Evolutionary conservation across 2,797 vertebrate species (phyloP).

Genomic region (Picus viridis): DNA sequence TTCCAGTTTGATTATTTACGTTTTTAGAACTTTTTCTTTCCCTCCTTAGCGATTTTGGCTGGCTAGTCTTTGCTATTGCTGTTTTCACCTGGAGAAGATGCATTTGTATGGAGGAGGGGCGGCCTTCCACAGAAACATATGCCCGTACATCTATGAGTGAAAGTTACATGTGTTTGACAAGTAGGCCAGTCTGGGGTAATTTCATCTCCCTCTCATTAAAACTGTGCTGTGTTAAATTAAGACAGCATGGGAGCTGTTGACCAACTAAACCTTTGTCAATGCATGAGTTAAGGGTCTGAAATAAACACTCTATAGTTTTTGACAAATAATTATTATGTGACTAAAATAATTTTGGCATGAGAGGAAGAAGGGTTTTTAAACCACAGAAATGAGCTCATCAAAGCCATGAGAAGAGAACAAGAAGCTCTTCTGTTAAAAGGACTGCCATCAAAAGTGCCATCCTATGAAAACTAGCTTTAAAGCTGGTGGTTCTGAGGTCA

Average conservation of each 20-base stretch:
- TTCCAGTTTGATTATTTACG: not conserved
- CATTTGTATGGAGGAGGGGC: not conserved
- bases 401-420: not conserved
- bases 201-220: not conserved
- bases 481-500: not conserved
- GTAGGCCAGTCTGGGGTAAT: not conserved
- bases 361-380: slow-evolving; percentile 1
- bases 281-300: not conserved
- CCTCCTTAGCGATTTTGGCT: not conserved
- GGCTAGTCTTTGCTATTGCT: not conserved
- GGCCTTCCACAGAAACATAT: not conserved
- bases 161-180: not conserved
- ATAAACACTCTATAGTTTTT: not conserved
- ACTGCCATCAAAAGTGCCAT: not conserved
- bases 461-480: not conserved
- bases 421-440: not conserved
- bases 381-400: not conserved
- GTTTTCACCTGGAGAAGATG: not conserved
- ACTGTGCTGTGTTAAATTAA: not conserved
- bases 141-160: not conserved
- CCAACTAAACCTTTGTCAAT: not conserved
- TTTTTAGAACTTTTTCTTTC: not conserved
- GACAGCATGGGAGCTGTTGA: not conserved
- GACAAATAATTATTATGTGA: not conserved
- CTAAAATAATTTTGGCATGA: not conserved